A percentile compares a stretch with the other conserved stretches of the same genome.
Conservation (phyloP, 2,113 vertebrate species). For the Xiphophorus hellerii region DNA sequence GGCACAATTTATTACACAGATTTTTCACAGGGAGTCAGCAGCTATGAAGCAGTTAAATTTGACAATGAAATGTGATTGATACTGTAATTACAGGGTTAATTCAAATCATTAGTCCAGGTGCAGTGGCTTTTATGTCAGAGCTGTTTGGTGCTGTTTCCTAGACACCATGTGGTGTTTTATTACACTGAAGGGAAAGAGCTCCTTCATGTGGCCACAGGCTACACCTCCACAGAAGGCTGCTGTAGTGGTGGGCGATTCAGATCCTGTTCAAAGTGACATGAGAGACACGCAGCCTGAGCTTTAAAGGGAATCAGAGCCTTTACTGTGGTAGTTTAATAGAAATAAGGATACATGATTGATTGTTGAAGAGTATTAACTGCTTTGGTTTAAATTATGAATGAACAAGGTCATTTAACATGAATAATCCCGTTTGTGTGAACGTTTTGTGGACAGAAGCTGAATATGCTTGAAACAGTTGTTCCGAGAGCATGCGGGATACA, state of each 20-base stretch:
- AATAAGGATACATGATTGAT: background rate
- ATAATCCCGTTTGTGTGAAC: background rate
- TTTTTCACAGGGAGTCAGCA: background rate
- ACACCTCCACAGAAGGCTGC: background rate
- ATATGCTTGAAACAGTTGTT: background rate
- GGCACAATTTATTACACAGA: background rate
- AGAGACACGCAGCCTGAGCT: conserved; percentile 5
- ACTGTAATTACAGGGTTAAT: background rate
- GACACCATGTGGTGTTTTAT: conserved; percentile 9
- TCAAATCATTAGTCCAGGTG: background rate
- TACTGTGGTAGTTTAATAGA: background rate
- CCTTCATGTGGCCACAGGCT: conserved; percentile 51
- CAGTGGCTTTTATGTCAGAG: too few relatives aligned
- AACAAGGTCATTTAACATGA: background rate
- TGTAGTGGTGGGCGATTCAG: conserved; percentile 21
- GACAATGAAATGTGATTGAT: background rate
- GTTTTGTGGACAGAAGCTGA: background rate
- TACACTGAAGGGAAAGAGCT: conserved; percentile 30
- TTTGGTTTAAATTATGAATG: background rate
- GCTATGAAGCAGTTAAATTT: background rate
- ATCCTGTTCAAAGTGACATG: conserved; percentile 26
- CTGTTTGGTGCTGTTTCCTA: conserved; percentile 1
- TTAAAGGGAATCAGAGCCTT: too few relatives aligned
- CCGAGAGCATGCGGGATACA: background rate
- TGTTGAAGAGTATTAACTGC: background rate